Base-by-base conservation (phyloP, 2,888 invertebrate species). In the Seladonia tumulorum region DNA sequence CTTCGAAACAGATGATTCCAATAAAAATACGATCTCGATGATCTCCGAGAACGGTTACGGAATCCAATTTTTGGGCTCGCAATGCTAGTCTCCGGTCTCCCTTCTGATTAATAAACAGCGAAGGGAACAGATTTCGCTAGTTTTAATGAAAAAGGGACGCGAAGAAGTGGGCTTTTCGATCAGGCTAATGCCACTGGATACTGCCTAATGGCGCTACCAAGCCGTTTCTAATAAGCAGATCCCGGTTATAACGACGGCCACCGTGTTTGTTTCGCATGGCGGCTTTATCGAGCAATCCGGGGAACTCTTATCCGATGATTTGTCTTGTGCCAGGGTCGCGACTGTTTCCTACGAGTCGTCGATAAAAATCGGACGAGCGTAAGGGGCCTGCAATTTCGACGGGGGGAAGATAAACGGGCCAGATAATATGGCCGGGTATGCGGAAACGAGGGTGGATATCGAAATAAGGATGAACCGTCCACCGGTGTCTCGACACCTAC, bases 381-480 rank as follows among this genome's bases (percentile, higher is more conserved):
- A 47, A 35, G 57, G 14, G 70, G 57, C 57, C n/a, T 60, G 75
- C 49, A 76, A 70, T 76, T 81, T 71, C 60, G 42, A 22, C 63
- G 39, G 35, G 66, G 66, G 29, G 47, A 47, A 71, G 86, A 85
- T 86, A 86, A 86, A 85, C 80, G 79, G 49, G 29, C 29, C 45
- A 29, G 81, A 80, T 85, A 85, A 63, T 70, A 25, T 42, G 57
- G 10, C 45, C 57, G 49, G 60, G 10, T 70, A 57, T 49, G 76
- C 68, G 63, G 22, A 49, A 45, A 18, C 73, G 49, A 22, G 25
- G 74, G 35, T 39, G 53, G 47, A 45, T 73, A 79, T 70, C 82
- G 85, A 80, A 74, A 77, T 76, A 83, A 70, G 53, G 72, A 82
- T 87, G 81, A 87, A 87, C 75, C 76, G 79, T 85, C 82, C 75